Base-by-base conservation (phyloP, 2,797 vertebrate genomes). In the Scomberomorus guttatus region DNA sequence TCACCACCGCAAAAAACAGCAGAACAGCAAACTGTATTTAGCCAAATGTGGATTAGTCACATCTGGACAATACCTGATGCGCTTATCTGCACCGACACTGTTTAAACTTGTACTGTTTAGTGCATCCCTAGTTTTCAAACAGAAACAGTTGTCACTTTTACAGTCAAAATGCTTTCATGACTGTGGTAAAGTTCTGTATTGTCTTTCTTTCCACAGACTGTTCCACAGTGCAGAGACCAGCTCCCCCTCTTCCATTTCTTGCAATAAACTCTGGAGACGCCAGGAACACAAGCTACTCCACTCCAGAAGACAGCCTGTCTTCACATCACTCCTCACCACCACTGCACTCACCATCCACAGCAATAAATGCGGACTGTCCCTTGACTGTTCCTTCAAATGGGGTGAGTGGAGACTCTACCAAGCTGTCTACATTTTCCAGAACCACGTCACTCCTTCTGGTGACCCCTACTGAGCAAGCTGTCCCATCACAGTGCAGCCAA, bases 221-320 rank as follows among this genome's bases (percentile, higher is more conserved):
- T 91, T 91, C 87, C 86, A 90, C 94, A 37, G 73, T 86, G 55
- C 96, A 95, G 92, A 95, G 88, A 93, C 92, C 95, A 68, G 84
- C 87, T 82, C 89, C 94, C 77, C 95, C 94, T 82, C 94, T 94
- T 85, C 94, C 92, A 90, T 93, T 92, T 92, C 94, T 96, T 91
- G 95, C 95, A 90, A 95, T 95, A 22, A 97, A 96, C 75, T 91
- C 93, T 10, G 96, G 97, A 90, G 96, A 97, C 88, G 60, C 91
- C 81, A 93, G 67, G 76, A 94, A 95, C 72, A 90, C 63, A 75
- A 82, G 79, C 77, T 81, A 75, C 66, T 76, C 81, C 82, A 80
- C 87, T 83, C 80, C 83, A 81, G 91, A 85, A 62, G 73, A 81
- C 58, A 61, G 59, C 32, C 82, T 63, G 58, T 84, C 82, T 37